Percentiles rank a stretch among this genome's conserved stretches.
Conservation (phyloP, 1,140 invertebrate genomes). For the Pseudomyrmex cubaensis region DNA sequence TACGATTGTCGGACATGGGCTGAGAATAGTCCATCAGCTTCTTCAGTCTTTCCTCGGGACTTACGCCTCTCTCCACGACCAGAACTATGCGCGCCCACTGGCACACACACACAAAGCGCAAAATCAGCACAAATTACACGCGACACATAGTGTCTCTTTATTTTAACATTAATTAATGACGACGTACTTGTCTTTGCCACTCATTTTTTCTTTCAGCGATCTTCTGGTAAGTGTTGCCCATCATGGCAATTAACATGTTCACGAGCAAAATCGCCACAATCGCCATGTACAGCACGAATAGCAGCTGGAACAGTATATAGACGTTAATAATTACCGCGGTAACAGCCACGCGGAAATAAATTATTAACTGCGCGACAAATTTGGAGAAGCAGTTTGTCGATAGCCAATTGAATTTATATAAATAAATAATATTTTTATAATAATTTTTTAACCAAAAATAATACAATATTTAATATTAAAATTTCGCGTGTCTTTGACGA, state of each 20-base stretch:
- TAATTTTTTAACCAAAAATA: no score
- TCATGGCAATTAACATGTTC: conserved; percentile 99
- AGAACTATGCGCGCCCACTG: conserved; percentile 99
- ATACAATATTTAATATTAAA: background rate
- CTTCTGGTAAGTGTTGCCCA: conserved; percentile 99
- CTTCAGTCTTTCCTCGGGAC: conserved; percentile 92
- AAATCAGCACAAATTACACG: background rate
- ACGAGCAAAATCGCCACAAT: conserved; percentile 97
- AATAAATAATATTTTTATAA: no score
- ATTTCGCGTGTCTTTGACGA: background rate
- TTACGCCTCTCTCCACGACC: conserved; percentile 97
- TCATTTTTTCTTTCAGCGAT: conserved; percentile 99
- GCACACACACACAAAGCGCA: background rate
- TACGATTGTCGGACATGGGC: conserved; percentile 95
- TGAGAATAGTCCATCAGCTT: conserved; percentile 97
- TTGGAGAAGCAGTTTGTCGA: background rate
- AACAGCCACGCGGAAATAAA: background rate
- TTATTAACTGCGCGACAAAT: conserved; percentile 2
- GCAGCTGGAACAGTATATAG: conserved; percentile 86
- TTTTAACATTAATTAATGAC: background rate
- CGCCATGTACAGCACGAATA: conserved; percentile 98
- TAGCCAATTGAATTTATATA: no score
- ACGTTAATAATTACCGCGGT: background rate
- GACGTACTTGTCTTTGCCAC: conserved; percentile 96
- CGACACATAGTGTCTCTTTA: background rate